Conservation (phyloP, 2,797 vertebrate species). For the Setipinna tenuifilis region DNA sequence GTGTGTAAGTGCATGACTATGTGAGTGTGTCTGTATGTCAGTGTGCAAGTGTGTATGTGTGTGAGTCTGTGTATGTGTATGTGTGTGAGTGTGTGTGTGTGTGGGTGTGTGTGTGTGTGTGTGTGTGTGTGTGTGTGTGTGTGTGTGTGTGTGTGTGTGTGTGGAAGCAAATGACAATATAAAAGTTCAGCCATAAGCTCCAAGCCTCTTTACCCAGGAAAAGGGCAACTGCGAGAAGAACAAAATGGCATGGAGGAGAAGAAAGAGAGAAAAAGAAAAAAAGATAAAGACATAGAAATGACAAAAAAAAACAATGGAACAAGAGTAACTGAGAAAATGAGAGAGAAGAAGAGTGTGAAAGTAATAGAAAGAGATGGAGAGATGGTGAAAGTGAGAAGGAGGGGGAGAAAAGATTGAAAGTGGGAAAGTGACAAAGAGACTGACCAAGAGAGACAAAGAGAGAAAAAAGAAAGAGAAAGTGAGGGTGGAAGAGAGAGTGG, state of each 20-base stretch:
- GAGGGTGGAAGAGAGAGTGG: too few relatives aligned
- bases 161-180: slow-evolving; percentile 10
- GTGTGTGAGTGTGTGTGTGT: neutral
- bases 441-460: neutral
- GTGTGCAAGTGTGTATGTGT: too few relatives aligned
- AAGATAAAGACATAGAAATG: too few relatives aligned
- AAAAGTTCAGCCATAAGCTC: neutral
- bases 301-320: neutral
- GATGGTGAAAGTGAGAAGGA: too few relatives aligned
- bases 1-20: too few relatives aligned
- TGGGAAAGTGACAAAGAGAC: neutral
- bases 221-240: too few relatives aligned
- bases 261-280: neutral
- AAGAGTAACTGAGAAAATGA: too few relatives aligned
- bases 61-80: too few relatives aligned
- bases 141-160: neutral
- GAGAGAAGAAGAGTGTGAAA: neutral
- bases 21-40: too few relatives aligned
- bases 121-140: neutral
- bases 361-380: neutral
- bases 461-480: too few relatives aligned
- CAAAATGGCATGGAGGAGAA: too few relatives aligned
- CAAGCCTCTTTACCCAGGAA: neutral
- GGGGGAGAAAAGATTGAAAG: neutral
- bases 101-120: neutral